These are phyloP conservation scores for Pygoscelis adeliae DNA, from an alignment of 2,113 vertebrate species.

Conservation along the genomic window DNA sequence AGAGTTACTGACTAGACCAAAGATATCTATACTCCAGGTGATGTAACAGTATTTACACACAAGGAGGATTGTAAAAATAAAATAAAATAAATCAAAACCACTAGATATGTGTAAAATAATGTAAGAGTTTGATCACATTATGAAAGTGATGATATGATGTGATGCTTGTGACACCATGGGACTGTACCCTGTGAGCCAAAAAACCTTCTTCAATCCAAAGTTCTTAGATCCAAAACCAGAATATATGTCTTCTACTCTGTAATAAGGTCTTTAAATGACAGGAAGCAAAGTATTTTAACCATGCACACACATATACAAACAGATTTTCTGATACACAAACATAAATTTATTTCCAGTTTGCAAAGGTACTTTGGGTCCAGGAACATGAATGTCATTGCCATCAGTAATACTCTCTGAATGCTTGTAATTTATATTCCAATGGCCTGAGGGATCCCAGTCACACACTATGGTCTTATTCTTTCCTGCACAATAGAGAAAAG, in stretches of 20 bases:
- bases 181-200: neutral
- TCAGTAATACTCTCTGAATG: neutral
- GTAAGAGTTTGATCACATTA: neutral
- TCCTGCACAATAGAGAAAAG: neutral
- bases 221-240: neutral
- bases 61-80: neutral
- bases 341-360: neutral
- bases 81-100: neutral
- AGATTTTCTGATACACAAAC: neutral
- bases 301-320: neutral
- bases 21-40: neutral
- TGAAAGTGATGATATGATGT: neutral
- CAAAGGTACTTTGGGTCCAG: neutral
- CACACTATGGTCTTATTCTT: neutral
- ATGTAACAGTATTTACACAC: neutral
- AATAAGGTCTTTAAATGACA: neutral
- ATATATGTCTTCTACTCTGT: neutral
- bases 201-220: neutral
- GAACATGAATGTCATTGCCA: neutral
- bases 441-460: neutral
- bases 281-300: neutral
- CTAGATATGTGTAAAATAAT: neutral
- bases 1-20: neutral
- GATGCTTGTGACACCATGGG: neutral
- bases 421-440: neutral